Conservation (phyloP, 2,888 invertebrate genomes). For the Cremastinae sp. region DNA sequence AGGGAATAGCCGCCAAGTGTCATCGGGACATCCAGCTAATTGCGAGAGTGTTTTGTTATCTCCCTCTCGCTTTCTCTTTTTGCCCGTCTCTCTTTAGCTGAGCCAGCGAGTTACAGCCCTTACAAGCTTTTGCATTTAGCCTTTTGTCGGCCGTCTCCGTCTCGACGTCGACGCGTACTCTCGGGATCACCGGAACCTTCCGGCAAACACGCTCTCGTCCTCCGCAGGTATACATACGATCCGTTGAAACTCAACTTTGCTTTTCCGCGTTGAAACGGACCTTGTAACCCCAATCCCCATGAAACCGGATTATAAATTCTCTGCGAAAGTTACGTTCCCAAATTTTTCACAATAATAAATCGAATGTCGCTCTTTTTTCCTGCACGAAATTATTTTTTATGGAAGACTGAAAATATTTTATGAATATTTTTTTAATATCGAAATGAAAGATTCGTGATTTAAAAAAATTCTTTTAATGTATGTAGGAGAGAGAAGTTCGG, state of each 20-base stretch:
- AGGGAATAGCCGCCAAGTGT: constrained; percentile 74
- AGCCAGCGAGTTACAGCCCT: constrained; percentile 70
- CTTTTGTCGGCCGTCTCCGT: constrained; percentile 66
- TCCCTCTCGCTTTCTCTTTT: constrained; percentile 39
- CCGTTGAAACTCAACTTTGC: constrained; percentile 56
- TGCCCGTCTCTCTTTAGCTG: constrained; percentile 59
- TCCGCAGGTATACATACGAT: constrained; percentile 42
- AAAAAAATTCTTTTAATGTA: constrained; percentile 13
- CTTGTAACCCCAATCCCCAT: constrained; percentile 13
- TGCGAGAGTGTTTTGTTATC: constrained; percentile 77
- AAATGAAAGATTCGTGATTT: background rate
- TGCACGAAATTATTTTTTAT: background rate
- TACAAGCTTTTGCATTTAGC: constrained; percentile 80
- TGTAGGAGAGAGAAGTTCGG: constrained; percentile 52
- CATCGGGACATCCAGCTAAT: constrained; percentile 78
- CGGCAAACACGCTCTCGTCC: constrained; percentile 26
- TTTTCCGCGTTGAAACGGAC: constrained; percentile 47
- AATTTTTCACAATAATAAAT: constrained; percentile 26
- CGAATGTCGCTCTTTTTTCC: background rate
- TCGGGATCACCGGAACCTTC: constrained; percentile 50
- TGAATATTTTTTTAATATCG: background rate
- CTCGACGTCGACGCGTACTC: constrained; percentile 34
- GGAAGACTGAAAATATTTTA: background rate
- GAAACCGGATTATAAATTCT: constrained; percentile 28
- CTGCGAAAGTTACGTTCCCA: constrained; percentile 19